These are phyloP conservation scores for Hydraecia micacea DNA, from an alignment of 2,888 invertebrate genomes.

Conservation along the genomic window DNA sequence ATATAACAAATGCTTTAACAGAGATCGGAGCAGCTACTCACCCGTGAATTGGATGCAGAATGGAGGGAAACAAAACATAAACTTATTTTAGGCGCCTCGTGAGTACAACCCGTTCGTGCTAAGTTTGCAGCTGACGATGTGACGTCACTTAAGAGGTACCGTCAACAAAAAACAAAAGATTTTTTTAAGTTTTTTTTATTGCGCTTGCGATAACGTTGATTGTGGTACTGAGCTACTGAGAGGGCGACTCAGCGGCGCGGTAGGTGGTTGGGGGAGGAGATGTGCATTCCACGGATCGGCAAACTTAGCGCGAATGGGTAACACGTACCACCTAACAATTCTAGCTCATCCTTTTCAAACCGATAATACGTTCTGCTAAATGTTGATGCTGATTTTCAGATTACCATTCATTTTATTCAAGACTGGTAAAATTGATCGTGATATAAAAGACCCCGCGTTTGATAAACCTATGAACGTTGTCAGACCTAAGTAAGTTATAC, in stretches of 20 bases:
- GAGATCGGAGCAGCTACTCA: conserved; percentile 85
- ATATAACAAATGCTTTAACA: conserved; percentile 54
- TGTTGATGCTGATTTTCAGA: conserved; percentile 70
- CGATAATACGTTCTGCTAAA: background rate
- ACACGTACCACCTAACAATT: background rate
- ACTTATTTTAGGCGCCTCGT: conserved; percentile 86
- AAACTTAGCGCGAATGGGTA: background rate
- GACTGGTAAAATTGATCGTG: conserved; percentile 83
- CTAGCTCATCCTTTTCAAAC: background rate
- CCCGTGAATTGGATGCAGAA: conserved; percentile 80
- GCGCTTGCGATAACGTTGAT: background rate
- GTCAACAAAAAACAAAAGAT: background rate
- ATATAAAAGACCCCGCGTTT: conserved; percentile 82
- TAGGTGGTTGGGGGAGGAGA: background rate
- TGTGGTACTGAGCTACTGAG: background rate
- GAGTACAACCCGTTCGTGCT: conserved; percentile 66
- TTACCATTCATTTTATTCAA: conserved; percentile 87
- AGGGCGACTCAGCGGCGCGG: background rate
- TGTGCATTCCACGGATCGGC: background rate
- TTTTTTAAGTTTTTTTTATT: too few relatives aligned
- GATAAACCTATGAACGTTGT: conserved; percentile 77
- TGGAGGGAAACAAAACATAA: conserved; percentile 86
- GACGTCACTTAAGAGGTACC: background rate
- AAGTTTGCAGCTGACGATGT: background rate
- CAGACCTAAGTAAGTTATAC: conserved; percentile 76